Conservation (phyloP, 2,888 invertebrate genomes). For the Tanaodytes sp. region DNA sequence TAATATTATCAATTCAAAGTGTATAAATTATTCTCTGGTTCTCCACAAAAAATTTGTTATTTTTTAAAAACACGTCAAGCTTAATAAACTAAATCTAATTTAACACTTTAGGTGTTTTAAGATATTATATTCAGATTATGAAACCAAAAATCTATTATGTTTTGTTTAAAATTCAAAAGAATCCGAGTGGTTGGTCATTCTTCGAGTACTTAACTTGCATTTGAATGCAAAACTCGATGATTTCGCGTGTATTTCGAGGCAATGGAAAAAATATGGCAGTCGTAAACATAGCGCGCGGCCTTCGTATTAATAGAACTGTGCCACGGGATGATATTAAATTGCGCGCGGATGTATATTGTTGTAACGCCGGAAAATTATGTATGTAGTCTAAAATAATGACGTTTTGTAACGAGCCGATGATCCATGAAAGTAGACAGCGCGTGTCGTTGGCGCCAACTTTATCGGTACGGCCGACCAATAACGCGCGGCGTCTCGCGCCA, state of each 20-base stretch:
- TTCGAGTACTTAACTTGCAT: too few species aligned
- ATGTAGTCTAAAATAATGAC: slow-evolving; percentile 43
- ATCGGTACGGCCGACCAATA: slow-evolving; percentile 44
- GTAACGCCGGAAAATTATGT: slow-evolving; percentile 39
- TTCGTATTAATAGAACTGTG: slow-evolving; percentile 49
- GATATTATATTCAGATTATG: too few species aligned
- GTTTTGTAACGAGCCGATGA: slow-evolving; percentile 51
- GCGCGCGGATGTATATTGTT: slow-evolving; percentile 41
- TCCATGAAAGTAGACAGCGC: slow-evolving; percentile 51
- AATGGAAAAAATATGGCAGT: slow-evolving; percentile 32
- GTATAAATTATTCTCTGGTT: too few species aligned
- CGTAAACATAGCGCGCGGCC: slow-evolving; percentile 32
- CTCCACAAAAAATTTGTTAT: too few species aligned
- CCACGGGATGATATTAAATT: slow-evolving; percentile 45
- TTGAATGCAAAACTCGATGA: neutral
- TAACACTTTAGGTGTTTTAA: too few species aligned
- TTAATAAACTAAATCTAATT: too few species aligned
- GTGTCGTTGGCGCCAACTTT: slow-evolving; percentile 48
- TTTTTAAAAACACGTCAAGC: too few species aligned
- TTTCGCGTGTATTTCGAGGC: slow-evolving; percentile 19
- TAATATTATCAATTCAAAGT: too few species aligned
- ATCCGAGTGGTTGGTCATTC: too few species aligned
- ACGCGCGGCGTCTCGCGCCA: slow-evolving; percentile 45
- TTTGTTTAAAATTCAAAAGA: too few species aligned
- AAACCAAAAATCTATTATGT: too few species aligned